Conservation (phyloP, 2,113 vertebrate genomes). For the Lamprotornis superbus region DNA sequence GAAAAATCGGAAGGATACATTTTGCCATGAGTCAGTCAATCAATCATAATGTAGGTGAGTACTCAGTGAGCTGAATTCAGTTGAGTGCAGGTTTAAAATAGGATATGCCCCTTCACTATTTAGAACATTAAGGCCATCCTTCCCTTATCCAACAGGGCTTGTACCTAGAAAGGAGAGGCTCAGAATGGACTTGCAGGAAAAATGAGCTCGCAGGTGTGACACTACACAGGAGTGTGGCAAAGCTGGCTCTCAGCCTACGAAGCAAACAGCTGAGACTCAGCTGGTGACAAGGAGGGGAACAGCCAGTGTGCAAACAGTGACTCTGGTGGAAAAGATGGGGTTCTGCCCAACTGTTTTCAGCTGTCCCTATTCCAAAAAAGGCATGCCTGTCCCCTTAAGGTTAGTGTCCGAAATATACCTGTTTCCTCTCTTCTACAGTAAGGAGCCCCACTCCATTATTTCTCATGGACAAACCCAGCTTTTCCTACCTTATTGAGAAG, state of each 20-base stretch:
- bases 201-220: background rate
- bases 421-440: background rate
- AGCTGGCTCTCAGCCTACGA: background rate
- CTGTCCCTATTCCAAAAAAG: background rate
- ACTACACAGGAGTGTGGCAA: background rate
- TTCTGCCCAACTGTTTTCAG: background rate
- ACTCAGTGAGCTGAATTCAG: background rate
- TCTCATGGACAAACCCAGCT: background rate
- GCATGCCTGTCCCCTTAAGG: no score
- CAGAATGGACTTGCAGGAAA: background rate
- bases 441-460: background rate
- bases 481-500: background rate
- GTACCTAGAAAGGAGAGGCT: background rate
- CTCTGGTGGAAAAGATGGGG: background rate
- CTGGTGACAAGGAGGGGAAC: background rate
- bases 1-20: background rate
- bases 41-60: background rate
- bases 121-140: background rate
- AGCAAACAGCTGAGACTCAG: background rate
- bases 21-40: background rate
- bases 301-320: accelerated
- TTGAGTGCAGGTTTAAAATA: background rate
- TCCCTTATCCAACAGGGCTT: background rate
- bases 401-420: accelerated
- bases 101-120: background rate